Conservation (phyloP, 2,888 invertebrate species). For the Hirtodrosophila alboralis region DNA sequence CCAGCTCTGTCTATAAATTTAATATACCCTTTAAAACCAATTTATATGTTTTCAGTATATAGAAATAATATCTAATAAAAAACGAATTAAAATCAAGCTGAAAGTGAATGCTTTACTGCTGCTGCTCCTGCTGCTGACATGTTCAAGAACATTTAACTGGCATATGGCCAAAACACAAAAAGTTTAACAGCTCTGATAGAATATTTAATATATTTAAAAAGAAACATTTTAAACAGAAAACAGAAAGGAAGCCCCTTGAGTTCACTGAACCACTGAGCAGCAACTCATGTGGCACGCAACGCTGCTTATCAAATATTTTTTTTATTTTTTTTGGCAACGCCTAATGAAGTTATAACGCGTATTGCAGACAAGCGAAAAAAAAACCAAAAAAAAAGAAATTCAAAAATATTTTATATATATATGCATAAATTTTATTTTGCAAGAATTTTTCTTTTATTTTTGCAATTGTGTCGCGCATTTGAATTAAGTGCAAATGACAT, state of each 20-base stretch:
- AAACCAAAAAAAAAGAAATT: neutral
- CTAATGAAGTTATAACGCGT: constrained; percentile 53
- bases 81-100: constrained; percentile 19
- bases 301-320: constrained; percentile 11
- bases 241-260: too few relatives aligned
- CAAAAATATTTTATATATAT: neutral
- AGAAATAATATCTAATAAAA: constrained; percentile 4
- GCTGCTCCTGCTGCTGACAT: constrained; percentile 23
- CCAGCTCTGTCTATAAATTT: too few relatives aligned
- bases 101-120: constrained; percentile 19
- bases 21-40: too few relatives aligned
- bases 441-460: constrained; percentile 19
- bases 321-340: constrained; percentile 8
- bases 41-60: too few relatives aligned
- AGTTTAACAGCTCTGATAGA: too few relatives aligned
- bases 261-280: constrained; percentile 21
- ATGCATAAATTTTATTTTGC: constrained; percentile 10
- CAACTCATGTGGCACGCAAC: neutral
- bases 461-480: constrained; percentile 83
- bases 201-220: too few relatives aligned
- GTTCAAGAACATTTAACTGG: constrained; percentile 25
- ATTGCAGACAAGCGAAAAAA: constrained; percentile 12
- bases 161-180: constrained; percentile 18
- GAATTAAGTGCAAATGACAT: constrained; percentile 84
- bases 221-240: neutral